Percentiles rank a stretch among this genome's conserved stretches.
Conservation (phyloP, 2,888 invertebrate species). For the Eristalis pertinax region DNA sequence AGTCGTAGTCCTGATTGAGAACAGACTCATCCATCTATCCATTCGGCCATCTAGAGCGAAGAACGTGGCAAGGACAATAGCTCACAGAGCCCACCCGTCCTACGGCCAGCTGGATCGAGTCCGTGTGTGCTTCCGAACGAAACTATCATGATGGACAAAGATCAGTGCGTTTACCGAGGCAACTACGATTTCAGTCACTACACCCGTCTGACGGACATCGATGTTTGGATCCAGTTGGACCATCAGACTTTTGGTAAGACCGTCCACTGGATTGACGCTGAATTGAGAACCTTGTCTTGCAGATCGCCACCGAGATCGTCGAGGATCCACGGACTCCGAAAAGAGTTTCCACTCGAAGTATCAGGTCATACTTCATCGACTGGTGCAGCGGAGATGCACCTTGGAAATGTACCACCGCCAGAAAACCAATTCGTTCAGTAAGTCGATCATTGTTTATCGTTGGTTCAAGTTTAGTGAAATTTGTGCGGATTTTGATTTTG, state of each 20-base stretch:
- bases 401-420: slow-evolving; percentile 94
- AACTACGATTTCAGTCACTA: slow-evolving; percentile 88
- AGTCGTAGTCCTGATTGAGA: neutral
- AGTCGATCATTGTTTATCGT: slow-evolving; percentile 78
- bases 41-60: slow-evolving; percentile 82
- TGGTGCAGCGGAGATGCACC: slow-evolving; percentile 94
- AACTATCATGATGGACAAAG: slow-evolving; percentile 59
- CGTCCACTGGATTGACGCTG: neutral
- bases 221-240: slow-evolving; percentile 85
- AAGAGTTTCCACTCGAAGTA: slow-evolving; percentile 92
- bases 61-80: slow-evolving; percentile 88
- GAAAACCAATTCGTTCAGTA: slow-evolving; percentile 91
- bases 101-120: slow-evolving; percentile 86
- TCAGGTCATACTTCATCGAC: slow-evolving; percentile 92
- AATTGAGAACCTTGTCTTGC: neutral
- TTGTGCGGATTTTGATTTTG: too few species aligned
- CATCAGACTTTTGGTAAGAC: slow-evolving; percentile 79
- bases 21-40: neutral
- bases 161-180: slow-evolving; percentile 88
- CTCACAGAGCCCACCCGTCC: slow-evolving; percentile 88
- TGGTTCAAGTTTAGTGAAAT: neutral
- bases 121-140: slow-evolving; percentile 84
- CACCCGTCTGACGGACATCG: slow-evolving; percentile 89
- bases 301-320: slow-evolving; percentile 81
- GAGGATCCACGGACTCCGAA: slow-evolving; percentile 90